Evolutionary conservation across 2,888 invertebrate species (phyloP), one percentile per base, ranked within the genome.

Genomic region (Sympetrum striolatum): DNA sequence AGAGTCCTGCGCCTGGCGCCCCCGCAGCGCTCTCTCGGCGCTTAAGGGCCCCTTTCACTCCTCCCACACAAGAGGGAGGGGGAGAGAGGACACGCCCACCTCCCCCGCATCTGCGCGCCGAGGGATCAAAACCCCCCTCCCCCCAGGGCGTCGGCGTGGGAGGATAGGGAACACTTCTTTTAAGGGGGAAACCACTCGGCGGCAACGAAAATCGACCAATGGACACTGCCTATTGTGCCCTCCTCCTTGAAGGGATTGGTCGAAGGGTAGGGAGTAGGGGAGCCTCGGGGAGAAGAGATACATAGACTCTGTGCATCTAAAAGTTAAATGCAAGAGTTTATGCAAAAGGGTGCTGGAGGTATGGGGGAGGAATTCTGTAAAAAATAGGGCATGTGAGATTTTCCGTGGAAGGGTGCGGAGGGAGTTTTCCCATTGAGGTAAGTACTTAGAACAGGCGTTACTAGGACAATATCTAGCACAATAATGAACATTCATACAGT

Each of bases 191-290:
- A 15, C 82, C 58, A 22, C 58, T 8, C 58, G 53, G 25, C 81
- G 81, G 44, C 58, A 73, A 60, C 60, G 86, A 86, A 86, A 86
- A 86, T 86, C 86, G 60, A 86, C 86, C 86, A 86, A 86, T 86
- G 86, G 86, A 64, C 60, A 86, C n/a, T 39, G 35, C 60, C 60
- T 64, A 86, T 86, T 86, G 86, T 86, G 86, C 86, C 60, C 86
- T n/a, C 60, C 60, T n/a, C 37, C 60, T 58, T 31, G 37, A 60
- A 86, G 64, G 86, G 86, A 86, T 86, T 86, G 86, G 86, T 86
- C 60, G 86, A 6, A 58, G 58, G 81, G 44, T 6, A 10, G 44
- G 44, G 81, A 48, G 15, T 25, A 31, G n/a, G 44, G n/a, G 80
- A 18, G 18, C 39, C n/a, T 48, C 15, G 12, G 25, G 81, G 48